Percentiles rank a stretch among this genome's conserved stretches.
Conservation (phyloP, 2,797 vertebrate species). For the Ctenochaetus hawaiiensis region DNA sequence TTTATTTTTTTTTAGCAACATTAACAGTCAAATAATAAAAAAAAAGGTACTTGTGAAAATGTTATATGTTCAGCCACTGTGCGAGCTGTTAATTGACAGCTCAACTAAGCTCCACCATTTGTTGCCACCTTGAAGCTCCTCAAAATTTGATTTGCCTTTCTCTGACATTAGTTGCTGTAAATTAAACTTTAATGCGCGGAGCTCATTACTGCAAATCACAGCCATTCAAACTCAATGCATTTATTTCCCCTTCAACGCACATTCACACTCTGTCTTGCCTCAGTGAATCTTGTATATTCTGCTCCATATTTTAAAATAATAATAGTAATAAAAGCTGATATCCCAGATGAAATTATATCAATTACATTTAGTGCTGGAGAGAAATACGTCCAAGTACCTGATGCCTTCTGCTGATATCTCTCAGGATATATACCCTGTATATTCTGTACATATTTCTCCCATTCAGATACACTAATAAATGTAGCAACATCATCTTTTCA, state of each 20-base stretch:
- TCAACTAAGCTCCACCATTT: slow-evolving; percentile 79
- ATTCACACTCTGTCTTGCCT: slow-evolving; percentile 63
- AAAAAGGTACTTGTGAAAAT: slow-evolving; percentile 67
- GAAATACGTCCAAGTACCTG: slow-evolving; percentile 37
- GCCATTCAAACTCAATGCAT: slow-evolving; percentile 78
- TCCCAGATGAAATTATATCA: slow-evolving; percentile 62
- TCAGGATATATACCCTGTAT: background rate
- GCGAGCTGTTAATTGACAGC: slow-evolving; percentile 78
- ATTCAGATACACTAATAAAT: slow-evolving; percentile 33
- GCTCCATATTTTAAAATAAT: slow-evolving; percentile 74
- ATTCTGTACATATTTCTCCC: slow-evolving; percentile 18
- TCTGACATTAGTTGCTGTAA: slow-evolving; percentile 82
- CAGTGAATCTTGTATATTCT: slow-evolving; percentile 67
- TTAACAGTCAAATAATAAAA: slow-evolving; percentile 53
- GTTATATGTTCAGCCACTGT: slow-evolving; percentile 64
- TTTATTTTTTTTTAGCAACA: slow-evolving; percentile 63
- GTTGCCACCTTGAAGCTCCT: slow-evolving; percentile 81
- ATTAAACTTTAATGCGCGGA: slow-evolving; percentile 86
- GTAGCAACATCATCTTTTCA: slow-evolving; percentile 9
- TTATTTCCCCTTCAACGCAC: slow-evolving; percentile 72
- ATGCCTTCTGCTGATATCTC: slow-evolving; percentile 41
- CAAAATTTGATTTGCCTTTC: slow-evolving; percentile 81
- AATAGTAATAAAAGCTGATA: slow-evolving; percentile 77
- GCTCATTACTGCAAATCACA: slow-evolving; percentile 86
- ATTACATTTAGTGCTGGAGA: slow-evolving; percentile 53